phyloP scores from a whole-genome alignment of 2,113 vertebrate genomes.

The Lophura nycthemera region DNA sequence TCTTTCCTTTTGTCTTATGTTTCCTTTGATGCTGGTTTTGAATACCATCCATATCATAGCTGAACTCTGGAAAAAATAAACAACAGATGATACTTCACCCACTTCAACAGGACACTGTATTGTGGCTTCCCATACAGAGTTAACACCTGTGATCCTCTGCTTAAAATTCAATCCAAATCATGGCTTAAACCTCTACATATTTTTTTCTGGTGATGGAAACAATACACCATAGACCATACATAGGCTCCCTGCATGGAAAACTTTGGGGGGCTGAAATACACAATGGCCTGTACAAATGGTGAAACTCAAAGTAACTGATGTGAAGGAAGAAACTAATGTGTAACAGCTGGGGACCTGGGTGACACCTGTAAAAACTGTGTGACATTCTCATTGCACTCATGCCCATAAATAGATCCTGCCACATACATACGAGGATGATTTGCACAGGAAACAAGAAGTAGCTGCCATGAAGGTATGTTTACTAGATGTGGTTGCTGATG shows the following conservation, averaged over 20 bases:
- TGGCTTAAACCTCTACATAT: neutral
- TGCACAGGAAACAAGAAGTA: neutral
- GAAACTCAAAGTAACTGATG: neutral
- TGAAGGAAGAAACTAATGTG: neutral
- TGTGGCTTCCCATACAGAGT: neutral
- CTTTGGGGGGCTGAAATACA: neutral
- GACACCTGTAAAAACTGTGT: rapidly evolving
- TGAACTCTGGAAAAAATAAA: neutral
- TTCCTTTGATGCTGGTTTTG: neutral
- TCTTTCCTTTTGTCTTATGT: neutral
- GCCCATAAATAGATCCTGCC: neutral
- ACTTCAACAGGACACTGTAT: neutral
- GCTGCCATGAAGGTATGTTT: neutral
- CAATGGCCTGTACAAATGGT: neutral
- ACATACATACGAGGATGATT: neutral
- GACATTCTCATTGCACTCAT: neutral
- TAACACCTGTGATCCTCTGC: neutral
- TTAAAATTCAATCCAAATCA: neutral
- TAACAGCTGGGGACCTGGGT: neutral
- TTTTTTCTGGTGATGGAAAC: neutral
- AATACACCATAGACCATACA: neutral
- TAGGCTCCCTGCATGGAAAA: neutral
- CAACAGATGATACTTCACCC: neutral
- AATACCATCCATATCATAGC: neutral
- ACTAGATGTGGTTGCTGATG: neutral